phyloP scores from a whole-genome alignment of 2,888 invertebrate genomes.

The Diachrysia chrysitis region DNA sequence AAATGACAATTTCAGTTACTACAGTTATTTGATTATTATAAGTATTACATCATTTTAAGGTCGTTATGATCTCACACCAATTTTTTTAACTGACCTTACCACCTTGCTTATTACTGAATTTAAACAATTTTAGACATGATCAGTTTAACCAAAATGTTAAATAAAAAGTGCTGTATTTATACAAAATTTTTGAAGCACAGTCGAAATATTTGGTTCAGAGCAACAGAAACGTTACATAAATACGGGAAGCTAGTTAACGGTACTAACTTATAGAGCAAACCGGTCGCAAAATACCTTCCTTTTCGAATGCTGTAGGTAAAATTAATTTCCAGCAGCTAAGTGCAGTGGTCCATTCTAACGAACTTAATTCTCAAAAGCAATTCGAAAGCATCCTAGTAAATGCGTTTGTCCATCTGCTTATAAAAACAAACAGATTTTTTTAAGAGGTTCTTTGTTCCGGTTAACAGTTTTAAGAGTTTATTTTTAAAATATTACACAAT shows the following conservation, averaged over 20 bases:
- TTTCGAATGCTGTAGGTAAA: slow-evolving; percentile 34
- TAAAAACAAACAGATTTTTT: too few species aligned
- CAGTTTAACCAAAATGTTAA: neutral
- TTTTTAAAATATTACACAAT: too few species aligned
- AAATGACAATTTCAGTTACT: neutral
- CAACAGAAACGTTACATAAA: neutral
- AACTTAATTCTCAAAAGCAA: slow-evolving; percentile 46
- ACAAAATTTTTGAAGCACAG: neutral
- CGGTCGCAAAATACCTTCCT: slow-evolving; percentile 13
- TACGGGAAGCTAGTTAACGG: slow-evolving; percentile 12
- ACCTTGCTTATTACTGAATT: neutral
- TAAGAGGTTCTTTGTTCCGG: too few species aligned
- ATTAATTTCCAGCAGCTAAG: slow-evolving; percentile 35
- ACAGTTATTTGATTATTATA: neutral
- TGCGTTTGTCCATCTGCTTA: slow-evolving; percentile 25
- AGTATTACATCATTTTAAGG: neutral
- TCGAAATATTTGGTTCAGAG: neutral
- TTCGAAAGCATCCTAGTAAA: slow-evolving; percentile 22
- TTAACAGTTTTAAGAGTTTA: too few species aligned
- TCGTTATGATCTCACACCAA: neutral
- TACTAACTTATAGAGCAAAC: slow-evolving; percentile 26
- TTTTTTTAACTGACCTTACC: neutral
- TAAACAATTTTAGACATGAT: too few species aligned
- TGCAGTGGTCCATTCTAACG: slow-evolving; percentile 45
- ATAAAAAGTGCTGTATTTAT: neutral